Evolutionary conservation across 2,797 vertebrate genomes (phyloP).

Genomic region (Parauchenoglanis punctatus): DNA sequence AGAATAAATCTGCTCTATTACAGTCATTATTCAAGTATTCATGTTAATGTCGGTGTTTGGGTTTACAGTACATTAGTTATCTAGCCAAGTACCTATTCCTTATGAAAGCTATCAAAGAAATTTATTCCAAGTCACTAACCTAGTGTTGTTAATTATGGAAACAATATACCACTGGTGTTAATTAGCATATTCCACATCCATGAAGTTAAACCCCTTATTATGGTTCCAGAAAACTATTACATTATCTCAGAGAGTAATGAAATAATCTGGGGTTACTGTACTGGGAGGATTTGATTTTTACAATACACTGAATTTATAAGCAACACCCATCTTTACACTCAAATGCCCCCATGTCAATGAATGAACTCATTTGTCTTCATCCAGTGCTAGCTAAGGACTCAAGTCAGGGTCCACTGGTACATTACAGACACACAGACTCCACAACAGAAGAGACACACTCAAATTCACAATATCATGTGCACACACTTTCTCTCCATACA

Average conservation of each 20-base stretch:
- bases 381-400: background rate
- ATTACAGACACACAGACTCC: background rate
- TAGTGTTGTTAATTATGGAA: background rate
- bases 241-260: background rate
- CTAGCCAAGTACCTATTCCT: background rate
- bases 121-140: background rate
- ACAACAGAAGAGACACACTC: background rate
- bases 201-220: background rate
- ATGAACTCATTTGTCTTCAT: background rate
- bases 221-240: background rate
- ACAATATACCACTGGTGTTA: background rate
- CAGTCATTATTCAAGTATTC: background rate
- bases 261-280: background rate
- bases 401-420: background rate
- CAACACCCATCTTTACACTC: background rate
- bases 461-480: background rate
- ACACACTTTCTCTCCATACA: background rate
- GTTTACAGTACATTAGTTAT: background rate
- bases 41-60: background rate
- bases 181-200: background rate
- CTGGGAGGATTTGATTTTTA: conserved; percentile 9
- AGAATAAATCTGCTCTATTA: background rate
- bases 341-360: background rate
- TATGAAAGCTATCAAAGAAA: background rate
- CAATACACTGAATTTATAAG: background rate